Conservation (phyloP, 2,113 vertebrate genomes). For the Pomatostomus ruficeps region DNA sequence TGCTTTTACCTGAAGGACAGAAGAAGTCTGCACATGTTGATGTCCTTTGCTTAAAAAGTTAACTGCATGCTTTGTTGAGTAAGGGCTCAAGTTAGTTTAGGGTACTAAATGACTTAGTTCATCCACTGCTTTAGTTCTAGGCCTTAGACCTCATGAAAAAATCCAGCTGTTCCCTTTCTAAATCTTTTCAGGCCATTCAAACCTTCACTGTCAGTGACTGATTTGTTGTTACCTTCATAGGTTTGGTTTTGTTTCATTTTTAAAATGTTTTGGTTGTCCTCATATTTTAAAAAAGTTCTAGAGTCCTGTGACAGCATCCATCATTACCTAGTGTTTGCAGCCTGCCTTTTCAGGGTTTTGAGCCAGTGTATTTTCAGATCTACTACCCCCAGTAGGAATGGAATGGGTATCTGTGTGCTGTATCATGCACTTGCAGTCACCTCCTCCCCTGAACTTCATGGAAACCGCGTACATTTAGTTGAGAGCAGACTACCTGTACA, state of each 20-base stretch:
- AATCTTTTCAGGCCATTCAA: not conserved
- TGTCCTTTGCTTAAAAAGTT: not conserved
- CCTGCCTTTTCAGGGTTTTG: not conserved
- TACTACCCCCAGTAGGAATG: not conserved
- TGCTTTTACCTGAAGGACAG: not conserved
- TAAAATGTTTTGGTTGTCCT: not conserved
- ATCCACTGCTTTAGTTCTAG: not conserved
- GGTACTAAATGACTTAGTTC: not conserved
- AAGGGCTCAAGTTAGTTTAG: not conserved
- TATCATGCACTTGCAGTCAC: not conserved
- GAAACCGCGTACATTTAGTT: fast-evolving
- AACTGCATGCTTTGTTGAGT: not conserved
- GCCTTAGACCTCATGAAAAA: not conserved
- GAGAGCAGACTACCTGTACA: not conserved
- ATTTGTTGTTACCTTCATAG: not conserved
- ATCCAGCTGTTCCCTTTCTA: not conserved
- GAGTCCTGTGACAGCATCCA: not conserved
- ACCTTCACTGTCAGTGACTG: not conserved
- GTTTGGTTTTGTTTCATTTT: not conserved
- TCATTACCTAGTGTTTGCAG: not conserved
- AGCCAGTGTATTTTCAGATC: not conserved
- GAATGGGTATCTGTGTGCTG: not conserved
- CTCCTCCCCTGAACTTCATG: not conserved
- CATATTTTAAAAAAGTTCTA: not conserved
- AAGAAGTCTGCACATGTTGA: not conserved